Percentiles rank a stretch among this genome's conserved stretches.
Conservation (phyloP, 2,888 invertebrate species). For the Andrena hattorfiana region DNA sequence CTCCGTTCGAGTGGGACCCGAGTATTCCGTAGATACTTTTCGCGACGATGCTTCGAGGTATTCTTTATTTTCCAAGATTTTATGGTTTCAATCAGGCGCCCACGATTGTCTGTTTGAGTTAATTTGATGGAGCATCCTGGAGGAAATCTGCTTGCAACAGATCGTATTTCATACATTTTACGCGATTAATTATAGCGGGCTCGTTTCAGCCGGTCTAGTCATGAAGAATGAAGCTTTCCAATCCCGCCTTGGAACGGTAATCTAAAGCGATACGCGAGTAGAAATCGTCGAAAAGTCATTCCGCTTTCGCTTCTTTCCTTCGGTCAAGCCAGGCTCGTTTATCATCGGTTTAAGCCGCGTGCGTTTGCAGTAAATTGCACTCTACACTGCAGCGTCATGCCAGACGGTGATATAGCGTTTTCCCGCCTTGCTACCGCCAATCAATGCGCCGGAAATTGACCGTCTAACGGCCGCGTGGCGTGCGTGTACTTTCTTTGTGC, state of each 20-base stretch:
- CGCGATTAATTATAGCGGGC: slow-evolving; percentile 50
- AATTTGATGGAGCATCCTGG: not conserved
- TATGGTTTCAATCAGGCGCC: slow-evolving; percentile 15
- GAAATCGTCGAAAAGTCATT: slow-evolving; percentile 68
- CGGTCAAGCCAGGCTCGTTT: slow-evolving; percentile 72
- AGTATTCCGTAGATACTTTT: slow-evolving; percentile 3
- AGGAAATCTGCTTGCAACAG: not conserved
- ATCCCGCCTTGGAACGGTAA: slow-evolving; percentile 48
- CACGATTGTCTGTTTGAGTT: not conserved
- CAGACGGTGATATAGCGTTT: slow-evolving; percentile 74
- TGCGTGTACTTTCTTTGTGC: slow-evolving; percentile 54
- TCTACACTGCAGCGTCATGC: slow-evolving; percentile 71
- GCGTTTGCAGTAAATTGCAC: slow-evolving; percentile 72
- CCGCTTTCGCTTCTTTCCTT: slow-evolving; percentile 62
- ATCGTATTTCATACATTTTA: slow-evolving; percentile 41
- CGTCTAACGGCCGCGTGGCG: slow-evolving; percentile 66
- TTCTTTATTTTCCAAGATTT: not conserved
- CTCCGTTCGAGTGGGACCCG: slow-evolving; percentile 4
- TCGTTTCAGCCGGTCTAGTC: slow-evolving; percentile 5
- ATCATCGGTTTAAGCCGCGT: slow-evolving; percentile 71
- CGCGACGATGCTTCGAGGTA: not conserved
- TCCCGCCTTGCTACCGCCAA: slow-evolving; percentile 69
- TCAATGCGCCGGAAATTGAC: slow-evolving; percentile 75
- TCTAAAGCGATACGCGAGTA: slow-evolving; percentile 53
- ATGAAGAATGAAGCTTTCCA: slow-evolving; percentile 46